These are phyloP conservation scores for Myanophis thanlyinensis DNA, from an alignment of 2,113 vertebrate species.

Conservation along the genomic window DNA sequence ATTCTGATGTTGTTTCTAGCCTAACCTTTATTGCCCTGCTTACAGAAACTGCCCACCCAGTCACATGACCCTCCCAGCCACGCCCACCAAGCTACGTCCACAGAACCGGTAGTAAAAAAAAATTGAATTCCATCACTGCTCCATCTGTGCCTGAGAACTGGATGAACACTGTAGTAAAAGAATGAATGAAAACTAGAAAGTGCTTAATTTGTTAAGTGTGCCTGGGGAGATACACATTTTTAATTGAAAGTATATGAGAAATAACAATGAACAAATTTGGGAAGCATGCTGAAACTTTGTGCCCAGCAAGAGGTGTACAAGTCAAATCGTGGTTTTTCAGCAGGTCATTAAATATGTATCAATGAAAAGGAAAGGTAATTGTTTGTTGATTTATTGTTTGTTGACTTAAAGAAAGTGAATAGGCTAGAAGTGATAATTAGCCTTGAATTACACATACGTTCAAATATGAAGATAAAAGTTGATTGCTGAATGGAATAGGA, in stretches of 20 bases:
- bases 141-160: neutral
- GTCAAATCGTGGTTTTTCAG: neutral
- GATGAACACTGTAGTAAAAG: neutral
- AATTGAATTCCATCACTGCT: too few species aligned
- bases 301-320: neutral
- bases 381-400: neutral
- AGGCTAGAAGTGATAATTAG: neutral
- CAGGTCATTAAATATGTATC: neutral
- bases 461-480: neutral
- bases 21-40: too few species aligned
- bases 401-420: neutral
- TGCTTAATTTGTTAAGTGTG: neutral
- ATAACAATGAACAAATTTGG: neutral
- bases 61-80: too few species aligned
- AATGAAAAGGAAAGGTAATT: neutral
- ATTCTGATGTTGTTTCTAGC: too few species aligned
- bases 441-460: neutral
- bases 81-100: too few species aligned
- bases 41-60: too few species aligned
- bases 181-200: neutral
- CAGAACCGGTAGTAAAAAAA: too few species aligned
- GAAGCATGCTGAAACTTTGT: neutral
- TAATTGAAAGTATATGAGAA: neutral
- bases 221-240: neutral
- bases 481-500: neutral